phyloP scores from a whole-genome alignment of 2,888 invertebrate species.

The Lepetodrilus schrolli region DNA sequence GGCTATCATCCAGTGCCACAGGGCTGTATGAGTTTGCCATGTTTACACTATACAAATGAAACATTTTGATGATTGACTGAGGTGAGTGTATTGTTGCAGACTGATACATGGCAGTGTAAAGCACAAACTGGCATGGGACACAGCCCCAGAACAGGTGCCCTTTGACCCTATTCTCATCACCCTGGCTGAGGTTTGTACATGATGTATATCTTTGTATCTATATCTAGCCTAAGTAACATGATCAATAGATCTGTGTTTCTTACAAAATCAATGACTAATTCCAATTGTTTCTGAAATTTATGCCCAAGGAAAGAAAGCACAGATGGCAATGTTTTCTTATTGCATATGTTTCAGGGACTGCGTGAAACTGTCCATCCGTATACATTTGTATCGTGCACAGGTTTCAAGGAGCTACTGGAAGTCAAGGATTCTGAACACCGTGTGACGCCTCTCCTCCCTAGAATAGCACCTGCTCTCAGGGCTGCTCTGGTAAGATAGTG shows the following conservation, averaged over 20 bases:
- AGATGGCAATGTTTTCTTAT: too few relatives aligned
- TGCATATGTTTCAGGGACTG: constrained; percentile 67
- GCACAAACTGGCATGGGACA: constrained; percentile 72
- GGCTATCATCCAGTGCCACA: too few relatives aligned
- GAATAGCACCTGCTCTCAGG: constrained; percentile 66
- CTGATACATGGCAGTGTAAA: constrained; percentile 74
- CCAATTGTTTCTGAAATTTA: too few relatives aligned
- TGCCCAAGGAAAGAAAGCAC: too few relatives aligned
- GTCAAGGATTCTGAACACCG: constrained; percentile 60
- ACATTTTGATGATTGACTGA: too few relatives aligned
- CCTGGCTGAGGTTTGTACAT: constrained; percentile 68
- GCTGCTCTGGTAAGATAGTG: constrained; percentile 67
- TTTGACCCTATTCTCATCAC: constrained; percentile 74
- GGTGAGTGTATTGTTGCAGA: constrained; percentile 52
- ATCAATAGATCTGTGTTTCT: too few relatives aligned
- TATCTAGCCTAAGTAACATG: too few relatives aligned
- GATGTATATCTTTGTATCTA: too few relatives aligned
- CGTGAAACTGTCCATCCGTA: constrained; percentile 74
- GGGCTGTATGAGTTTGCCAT: too few relatives aligned
- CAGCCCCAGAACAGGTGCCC: constrained; percentile 67
- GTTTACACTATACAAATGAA: too few relatives aligned
- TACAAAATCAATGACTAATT: too few relatives aligned
- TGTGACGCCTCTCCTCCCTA: constrained; percentile 67
- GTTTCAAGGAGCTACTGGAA: constrained; percentile 72
- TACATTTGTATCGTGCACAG: constrained; percentile 71